A percentile compares a stretch with the other conserved stretches of the same genome.
Evolutionary conservation across 2,797 vertebrate genomes (phyloP).

Genomic region (Pseudopleuronectes americanus): DNA sequence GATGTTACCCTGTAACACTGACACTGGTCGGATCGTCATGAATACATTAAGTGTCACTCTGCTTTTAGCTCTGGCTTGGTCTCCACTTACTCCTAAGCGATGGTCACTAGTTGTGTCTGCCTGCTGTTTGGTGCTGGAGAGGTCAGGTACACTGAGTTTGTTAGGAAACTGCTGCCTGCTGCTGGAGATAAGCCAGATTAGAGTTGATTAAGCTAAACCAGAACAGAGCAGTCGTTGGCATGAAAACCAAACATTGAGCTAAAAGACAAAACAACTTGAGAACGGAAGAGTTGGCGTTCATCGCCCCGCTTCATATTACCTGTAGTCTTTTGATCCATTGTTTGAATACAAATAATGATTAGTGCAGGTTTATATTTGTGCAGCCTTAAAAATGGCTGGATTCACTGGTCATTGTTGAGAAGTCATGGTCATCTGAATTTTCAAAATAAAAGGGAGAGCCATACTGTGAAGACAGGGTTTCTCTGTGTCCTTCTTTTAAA

Average conservation of each 20-base stretch:
- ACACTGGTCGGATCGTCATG: background rate
- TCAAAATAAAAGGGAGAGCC: conserved; percentile 28
- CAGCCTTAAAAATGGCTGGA: too few relatives aligned
- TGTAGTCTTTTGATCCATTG: too few relatives aligned
- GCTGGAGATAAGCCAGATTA: too few relatives aligned
- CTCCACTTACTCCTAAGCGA: background rate
- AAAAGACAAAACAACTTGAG: background rate
- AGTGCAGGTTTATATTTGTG: too few relatives aligned
- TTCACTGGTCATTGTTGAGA: background rate
- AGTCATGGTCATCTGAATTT: background rate
- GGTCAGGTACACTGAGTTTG: too few relatives aligned
- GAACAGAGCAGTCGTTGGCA: background rate
- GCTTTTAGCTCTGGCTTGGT: background rate
- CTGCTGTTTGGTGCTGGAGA: too few relatives aligned
- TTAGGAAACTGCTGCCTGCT: too few relatives aligned
- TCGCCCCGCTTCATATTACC: too few relatives aligned
- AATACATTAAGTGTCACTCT: background rate
- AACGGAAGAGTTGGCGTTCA: too few relatives aligned
- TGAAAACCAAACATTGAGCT: conserved; percentile 1
- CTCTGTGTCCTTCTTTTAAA: conserved; percentile 7
- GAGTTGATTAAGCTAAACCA: background rate
- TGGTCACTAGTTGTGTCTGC: too few relatives aligned
- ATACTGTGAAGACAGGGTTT: too few relatives aligned
- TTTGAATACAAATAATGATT: too few relatives aligned
- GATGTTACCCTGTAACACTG: background rate